Evolutionary conservation across 1,140 invertebrate species (phyloP).

Genomic region (Plodia interpunctella): DNA sequence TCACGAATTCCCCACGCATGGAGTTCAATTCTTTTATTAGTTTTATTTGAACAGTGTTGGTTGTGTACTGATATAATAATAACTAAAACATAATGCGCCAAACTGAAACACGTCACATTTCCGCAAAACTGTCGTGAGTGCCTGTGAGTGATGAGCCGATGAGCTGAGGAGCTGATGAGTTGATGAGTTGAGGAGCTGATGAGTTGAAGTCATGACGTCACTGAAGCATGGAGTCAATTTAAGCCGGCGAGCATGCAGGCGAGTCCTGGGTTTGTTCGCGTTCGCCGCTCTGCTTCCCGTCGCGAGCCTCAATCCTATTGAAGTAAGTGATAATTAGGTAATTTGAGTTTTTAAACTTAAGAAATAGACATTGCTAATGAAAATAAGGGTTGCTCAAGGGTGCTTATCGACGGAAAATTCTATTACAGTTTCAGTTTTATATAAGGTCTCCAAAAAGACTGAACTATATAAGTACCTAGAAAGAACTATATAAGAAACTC

Average conservation of each 20-base stretch:
- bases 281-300: slow-evolving; percentile 37
- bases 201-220: slow-evolving; percentile 69
- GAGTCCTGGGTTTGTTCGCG: slow-evolving; percentile 33
- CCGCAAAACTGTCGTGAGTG: slow-evolving; percentile 21
- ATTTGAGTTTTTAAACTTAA: no score
- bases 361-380: no score
- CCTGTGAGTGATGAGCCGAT: slow-evolving; percentile 32
- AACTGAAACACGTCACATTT: background rate
- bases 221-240: slow-evolving; percentile 78
- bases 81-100: background rate
- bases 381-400: no score
- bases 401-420: no score
- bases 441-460: no score
- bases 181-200: slow-evolving; percentile 34
- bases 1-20: background rate
- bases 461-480: no score
- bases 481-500: no score
- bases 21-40: background rate
- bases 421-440: no score
- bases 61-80: background rate
- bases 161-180: slow-evolving; percentile 39
- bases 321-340: slow-evolving; percentile 42
- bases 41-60: background rate
- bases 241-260: slow-evolving; percentile 77
- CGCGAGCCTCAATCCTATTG: slow-evolving; percentile 45